These are phyloP conservation scores for Drosophila orosa DNA, from an alignment of 1,140 invertebrate species.

Conservation along the genomic window DNA sequence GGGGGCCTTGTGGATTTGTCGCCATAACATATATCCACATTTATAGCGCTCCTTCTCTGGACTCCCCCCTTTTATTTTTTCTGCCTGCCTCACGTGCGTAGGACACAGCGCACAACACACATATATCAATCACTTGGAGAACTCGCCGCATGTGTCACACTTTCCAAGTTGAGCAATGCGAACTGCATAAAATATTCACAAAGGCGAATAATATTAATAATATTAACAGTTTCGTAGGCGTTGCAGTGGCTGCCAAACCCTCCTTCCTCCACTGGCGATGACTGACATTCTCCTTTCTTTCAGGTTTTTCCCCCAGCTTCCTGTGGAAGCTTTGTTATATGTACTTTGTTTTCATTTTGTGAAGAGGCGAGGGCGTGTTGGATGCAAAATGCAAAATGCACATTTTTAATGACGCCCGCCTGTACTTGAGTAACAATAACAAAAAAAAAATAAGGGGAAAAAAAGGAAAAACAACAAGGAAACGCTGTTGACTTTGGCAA, in stretches of 20 bases:
- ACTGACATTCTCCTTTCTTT: conserved; percentile 9
- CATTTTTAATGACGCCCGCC: conserved; percentile 76
- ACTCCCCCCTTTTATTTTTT: conserved; percentile 9
- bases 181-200: conserved; percentile 59
- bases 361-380: conserved; percentile 38
- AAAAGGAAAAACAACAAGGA: conserved; percentile 52
- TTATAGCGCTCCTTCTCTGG: conserved; percentile 6
- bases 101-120: conserved; percentile 10
- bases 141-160: conserved; percentile 57
- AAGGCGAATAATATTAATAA: conserved; percentile 27
- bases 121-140: conserved; percentile 66
- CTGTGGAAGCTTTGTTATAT: conserved; percentile 47
- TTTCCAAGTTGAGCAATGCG: conserved; percentile 47
- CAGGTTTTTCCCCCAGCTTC: conserved; percentile 24
- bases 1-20: conserved; percentile 25
- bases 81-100: conserved; percentile 59
- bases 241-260: conserved; percentile 18
- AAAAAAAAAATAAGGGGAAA: conserved; percentile 6
- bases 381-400: conserved; percentile 76
- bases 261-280: not conserved
- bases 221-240: conserved; percentile 26
- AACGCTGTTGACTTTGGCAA: conserved; percentile 65
- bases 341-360: conserved; percentile 41
- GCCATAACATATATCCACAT: conserved; percentile 8
- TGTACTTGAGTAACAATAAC: conserved; percentile 66